A percentile compares a stretch with the other conserved stretches of the same genome.
phyloP scores from a whole-genome alignment of 2,888 invertebrate species.

The Xestia xanthographa region DNA sequence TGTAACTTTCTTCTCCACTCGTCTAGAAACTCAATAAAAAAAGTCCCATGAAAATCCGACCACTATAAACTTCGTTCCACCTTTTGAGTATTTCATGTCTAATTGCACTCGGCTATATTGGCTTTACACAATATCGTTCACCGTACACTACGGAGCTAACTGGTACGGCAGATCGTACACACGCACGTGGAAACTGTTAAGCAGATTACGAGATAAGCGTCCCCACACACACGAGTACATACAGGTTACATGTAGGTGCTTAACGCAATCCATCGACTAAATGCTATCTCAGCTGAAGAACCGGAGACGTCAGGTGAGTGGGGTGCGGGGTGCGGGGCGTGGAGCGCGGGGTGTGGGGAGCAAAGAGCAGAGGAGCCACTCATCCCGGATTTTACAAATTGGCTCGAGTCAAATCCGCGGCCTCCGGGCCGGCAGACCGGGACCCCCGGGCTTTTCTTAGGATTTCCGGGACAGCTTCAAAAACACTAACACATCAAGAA shows the following conservation, averaged over 20 bases:
- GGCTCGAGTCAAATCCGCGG: constrained; percentile 33
- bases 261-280: constrained; percentile 14
- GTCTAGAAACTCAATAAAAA: too few relatives aligned
- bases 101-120: too few relatives aligned
- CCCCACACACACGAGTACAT: neutral
- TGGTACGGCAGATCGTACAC: neutral
- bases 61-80: too few relatives aligned
- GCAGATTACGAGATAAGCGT: constrained; percentile 16
- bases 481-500: too few relatives aligned
- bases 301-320: neutral
- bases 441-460: constrained; percentile 57
- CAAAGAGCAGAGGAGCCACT: constrained; percentile 10
- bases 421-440: constrained; percentile 14
- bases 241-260: constrained; percentile 3
- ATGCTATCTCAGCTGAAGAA: constrained; percentile 7
- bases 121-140: neutral
- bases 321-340: neutral
- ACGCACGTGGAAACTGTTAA: neutral
- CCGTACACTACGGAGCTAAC: neutral
- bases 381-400: constrained; percentile 47
- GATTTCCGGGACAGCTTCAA: constrained; percentile 52
- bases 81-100: too few relatives aligned
- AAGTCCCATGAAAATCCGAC: too few relatives aligned
- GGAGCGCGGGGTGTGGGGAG: neutral
- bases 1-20: too few relatives aligned